These are phyloP conservation scores for Heliconius melpomene DNA, from an alignment of 1,140 invertebrate species.

Conservation along the genomic window DNA sequence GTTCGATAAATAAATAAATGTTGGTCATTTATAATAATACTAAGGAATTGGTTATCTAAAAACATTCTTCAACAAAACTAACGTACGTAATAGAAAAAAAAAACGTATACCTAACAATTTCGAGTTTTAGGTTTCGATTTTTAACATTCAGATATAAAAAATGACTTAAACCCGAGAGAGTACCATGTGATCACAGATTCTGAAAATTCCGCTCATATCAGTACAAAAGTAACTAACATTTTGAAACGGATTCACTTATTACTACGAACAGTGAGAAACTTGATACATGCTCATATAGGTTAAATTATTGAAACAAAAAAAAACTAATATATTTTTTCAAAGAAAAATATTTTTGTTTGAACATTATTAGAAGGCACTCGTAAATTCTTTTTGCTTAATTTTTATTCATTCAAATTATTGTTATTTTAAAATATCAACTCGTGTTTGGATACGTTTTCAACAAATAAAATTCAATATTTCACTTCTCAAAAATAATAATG, in stretches of 20 bases:
- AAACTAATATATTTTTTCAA: not conserved
- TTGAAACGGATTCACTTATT: slow-evolving; percentile 71
- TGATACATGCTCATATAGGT: slow-evolving; percentile 64
- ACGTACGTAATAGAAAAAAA: slow-evolving; percentile 49
- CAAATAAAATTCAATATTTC: not conserved
- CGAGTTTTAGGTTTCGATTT: slow-evolving; percentile 61
- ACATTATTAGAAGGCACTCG: not conserved
- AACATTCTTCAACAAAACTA: slow-evolving; percentile 59
- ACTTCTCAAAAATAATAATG: slow-evolving; percentile 37
- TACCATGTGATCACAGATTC: slow-evolving; percentile 81
- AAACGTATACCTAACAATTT: slow-evolving; percentile 67
- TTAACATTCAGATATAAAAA: slow-evolving; percentile 70
- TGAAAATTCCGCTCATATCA: slow-evolving; percentile 75
- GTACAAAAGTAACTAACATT: slow-evolving; percentile 75
- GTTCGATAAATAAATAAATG: slow-evolving; percentile 43
- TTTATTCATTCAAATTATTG: not conserved
- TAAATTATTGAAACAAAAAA: not conserved
- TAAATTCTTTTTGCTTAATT: slow-evolving; percentile 7
- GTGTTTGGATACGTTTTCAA: not conserved
- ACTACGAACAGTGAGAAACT: slow-evolving; percentile 61
- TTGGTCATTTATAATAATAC: slow-evolving; percentile 41
- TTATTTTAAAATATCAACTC: not conserved
- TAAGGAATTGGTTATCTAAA: slow-evolving; percentile 45
- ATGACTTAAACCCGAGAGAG: slow-evolving; percentile 78
- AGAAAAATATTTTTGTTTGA: not conserved